Evolutionary conservation across 1,140 invertebrate genomes (phyloP).

Genomic region (Ooceraea biroi): DNA sequence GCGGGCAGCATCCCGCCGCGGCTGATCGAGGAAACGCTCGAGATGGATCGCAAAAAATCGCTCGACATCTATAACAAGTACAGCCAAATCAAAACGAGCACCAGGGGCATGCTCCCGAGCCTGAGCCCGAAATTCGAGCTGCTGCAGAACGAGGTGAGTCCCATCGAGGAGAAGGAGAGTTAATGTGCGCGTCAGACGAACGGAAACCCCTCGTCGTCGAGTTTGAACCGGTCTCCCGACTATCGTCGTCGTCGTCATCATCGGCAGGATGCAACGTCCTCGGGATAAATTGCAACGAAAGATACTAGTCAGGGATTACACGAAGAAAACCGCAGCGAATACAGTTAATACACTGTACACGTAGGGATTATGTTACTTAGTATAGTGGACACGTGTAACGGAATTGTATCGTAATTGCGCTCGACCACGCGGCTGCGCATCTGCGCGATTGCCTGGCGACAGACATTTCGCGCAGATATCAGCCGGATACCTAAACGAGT

Average conservation of each 20-base stretch:
- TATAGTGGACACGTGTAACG: constrained; percentile 4
- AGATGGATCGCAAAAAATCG: constrained; percentile 82
- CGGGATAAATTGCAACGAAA: constrained; percentile 55
- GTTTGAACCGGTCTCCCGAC: too few species aligned
- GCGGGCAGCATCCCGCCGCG: constrained; percentile 83
- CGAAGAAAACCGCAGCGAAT: constrained; percentile 40
- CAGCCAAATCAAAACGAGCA: constrained; percentile 84
- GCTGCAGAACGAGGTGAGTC: constrained; percentile 84
- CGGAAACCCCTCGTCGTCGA: not conserved
- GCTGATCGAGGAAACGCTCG: constrained; percentile 81
- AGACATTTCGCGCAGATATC: not conserved
- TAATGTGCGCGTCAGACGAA: constrained; percentile 73
- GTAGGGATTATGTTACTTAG: constrained; percentile 53
- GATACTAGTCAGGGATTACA: constrained; percentile 50
- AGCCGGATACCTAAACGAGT: not conserved
- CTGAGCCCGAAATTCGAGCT: constrained; percentile 84
- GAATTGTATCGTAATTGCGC: not conserved
- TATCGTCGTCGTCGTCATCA: not conserved
- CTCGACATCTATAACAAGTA: constrained; percentile 85
- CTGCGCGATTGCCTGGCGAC: too few species aligned
- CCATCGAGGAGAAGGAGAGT: constrained; percentile 85
- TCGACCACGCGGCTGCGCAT: not conserved
- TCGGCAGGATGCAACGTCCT: constrained; percentile 25
- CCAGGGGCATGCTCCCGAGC: constrained; percentile 81
- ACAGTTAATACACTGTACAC: constrained; percentile 20